phyloP scores from a whole-genome alignment of 2,888 invertebrate genomes.

The Eupithecia subfuscata region DNA sequence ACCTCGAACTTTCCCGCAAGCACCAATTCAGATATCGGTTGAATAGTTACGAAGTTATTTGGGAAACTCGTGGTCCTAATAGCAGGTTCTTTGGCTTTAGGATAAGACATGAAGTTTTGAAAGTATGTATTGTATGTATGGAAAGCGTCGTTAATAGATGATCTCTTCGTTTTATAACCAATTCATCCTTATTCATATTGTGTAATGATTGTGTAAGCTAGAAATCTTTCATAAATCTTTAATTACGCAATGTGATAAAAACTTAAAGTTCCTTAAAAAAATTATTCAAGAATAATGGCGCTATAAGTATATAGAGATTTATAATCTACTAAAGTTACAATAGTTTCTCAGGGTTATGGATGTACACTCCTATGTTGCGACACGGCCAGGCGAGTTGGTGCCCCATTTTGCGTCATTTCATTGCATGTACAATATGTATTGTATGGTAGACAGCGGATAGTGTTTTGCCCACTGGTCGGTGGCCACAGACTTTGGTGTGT shows the following conservation, averaged over 20 bases:
- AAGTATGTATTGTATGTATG: not conserved
- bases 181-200: no score
- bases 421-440: not conserved
- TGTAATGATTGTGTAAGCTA: no score
- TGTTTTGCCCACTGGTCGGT: not conserved
- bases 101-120: not conserved
- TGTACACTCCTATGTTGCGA: not conserved
- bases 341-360: not conserved
- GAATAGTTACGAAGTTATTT: constrained; percentile 5
- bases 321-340: not conserved
- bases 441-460: not conserved
- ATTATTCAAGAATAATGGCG: not conserved
- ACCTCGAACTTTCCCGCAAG: not conserved
- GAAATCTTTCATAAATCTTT: no score
- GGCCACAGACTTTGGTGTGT: not conserved
- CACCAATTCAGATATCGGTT: not conserved
- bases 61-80: not conserved
- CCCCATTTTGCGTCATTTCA: no score
- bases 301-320: not conserved
- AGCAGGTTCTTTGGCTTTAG: not conserved
- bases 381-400: not conserved
- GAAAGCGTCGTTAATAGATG: not conserved
- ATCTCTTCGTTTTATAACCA: not conserved
- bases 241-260: not conserved
- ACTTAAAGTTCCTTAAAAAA: not conserved